A percentile compares a stretch with the other conserved stretches of the same genome.
These are phyloP conservation scores for Cantharis lateralis DNA, from an alignment of 2,888 invertebrate genomes.

Conservation along the genomic window DNA sequence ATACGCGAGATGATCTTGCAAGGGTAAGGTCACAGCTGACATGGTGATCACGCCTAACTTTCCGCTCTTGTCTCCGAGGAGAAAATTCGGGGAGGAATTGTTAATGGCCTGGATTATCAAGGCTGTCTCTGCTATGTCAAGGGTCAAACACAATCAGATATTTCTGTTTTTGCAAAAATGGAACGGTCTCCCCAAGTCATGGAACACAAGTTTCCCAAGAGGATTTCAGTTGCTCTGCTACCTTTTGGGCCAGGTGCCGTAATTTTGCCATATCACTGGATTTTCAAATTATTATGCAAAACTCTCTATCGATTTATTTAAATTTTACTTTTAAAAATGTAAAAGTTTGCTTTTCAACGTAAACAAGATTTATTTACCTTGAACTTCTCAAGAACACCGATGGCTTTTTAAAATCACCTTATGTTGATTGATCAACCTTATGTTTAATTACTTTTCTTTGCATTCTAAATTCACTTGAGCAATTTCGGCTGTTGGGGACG, in stretches of 20 bases:
- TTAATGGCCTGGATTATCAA: no score
- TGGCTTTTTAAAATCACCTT: background rate
- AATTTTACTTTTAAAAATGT: background rate
- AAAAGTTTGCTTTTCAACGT: background rate
- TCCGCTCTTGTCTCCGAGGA: background rate
- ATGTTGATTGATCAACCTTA: background rate
- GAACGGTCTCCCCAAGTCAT: background rate
- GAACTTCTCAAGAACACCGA: background rate
- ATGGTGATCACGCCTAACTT: background rate
- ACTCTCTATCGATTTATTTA: background rate
- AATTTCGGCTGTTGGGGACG: background rate
- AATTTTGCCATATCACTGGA: no score
- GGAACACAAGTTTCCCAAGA: background rate
- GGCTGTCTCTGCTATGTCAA: no score
- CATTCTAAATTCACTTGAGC: background rate
- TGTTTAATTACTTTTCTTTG: background rate
- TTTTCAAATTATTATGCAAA: background rate
- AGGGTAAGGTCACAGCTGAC: background rate
- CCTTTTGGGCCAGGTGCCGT: no score
- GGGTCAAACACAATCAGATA: no score
- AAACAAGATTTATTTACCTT: background rate
- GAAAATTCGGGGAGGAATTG: background rate
- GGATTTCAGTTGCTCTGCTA: no score
- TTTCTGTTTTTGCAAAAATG: background rate
- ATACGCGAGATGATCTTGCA: background rate